Evolutionary conservation across 2,888 invertebrate species (phyloP), one percentile per base, ranked within the genome.

Genomic region (Periphyllus acericola): DNA sequence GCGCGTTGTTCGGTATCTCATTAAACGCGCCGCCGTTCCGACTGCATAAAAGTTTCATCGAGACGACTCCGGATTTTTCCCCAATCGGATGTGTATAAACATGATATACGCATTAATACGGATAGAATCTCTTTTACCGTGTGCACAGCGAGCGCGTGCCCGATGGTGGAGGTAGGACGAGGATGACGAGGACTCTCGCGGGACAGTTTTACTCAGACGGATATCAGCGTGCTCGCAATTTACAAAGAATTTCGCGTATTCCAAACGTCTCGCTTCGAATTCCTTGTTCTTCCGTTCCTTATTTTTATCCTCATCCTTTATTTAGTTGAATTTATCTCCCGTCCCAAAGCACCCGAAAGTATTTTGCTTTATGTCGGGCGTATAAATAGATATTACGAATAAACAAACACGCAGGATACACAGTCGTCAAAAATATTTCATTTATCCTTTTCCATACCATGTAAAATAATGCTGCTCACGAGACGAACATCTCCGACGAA

Each of bases 161-260:
- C n/a, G n/a, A n/a, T n/a, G n/a, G n/a, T n/a, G n/a, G n/a, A n/a
- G n/a, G n/a, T n/a, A n/a, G n/a, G 60, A 19, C 6, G 60, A 25
- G 60, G 60, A 60, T 21, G 60, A 60, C 60, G 14, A 19, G 19
- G 14, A 21, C 19, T 66, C 34, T 60, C 60, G 21, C 17, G 80
- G 34, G 79, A 79, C 79, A 29, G 25, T 78, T 52, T 52, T 21
- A 78, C 32, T 32, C 32, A 32, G 52, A 46, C 52, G 32, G 34
- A 79, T 79, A 79, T 60, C 32, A 21, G 6, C 60, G 68, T 68
- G 8, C 11, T 68, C 60, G 60, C 80, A n/a, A 66, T 80, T 80
- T 66, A 66, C n/a, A 60, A 66, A 66, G 36, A 80, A 80, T 80
- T 80, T 60, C 34, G 36, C 60, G 80, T 60, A 66, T 80, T 66